These are phyloP conservation scores for Hycleus cichorii DNA, from an alignment of 1,140 invertebrate genomes.

Conservation along the genomic window DNA sequence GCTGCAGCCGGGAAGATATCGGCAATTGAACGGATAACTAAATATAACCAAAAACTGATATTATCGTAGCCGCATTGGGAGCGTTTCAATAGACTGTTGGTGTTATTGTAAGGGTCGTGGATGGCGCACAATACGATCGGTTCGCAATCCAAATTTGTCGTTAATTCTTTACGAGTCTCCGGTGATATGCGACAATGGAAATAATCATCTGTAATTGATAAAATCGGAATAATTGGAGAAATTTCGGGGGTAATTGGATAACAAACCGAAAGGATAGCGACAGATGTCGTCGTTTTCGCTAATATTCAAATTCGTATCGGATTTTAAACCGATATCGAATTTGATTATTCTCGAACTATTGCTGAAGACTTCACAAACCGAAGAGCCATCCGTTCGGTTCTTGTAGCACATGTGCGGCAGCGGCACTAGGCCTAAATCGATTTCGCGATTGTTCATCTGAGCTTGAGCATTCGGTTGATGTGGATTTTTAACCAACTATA, in stretches of 20 bases:
- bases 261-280: constrained; percentile 34
- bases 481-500: too few relatives aligned
- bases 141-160: constrained; percentile 38
- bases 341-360: constrained; percentile 45
- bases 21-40: constrained; percentile 59
- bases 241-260: not conserved
- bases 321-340: constrained; percentile 46
- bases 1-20: constrained; percentile 70
- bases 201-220: constrained; percentile 38
- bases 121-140: constrained; percentile 61
- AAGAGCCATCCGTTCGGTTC: constrained; percentile 41
- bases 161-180: constrained; percentile 23
- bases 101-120: constrained; percentile 56
- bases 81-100: constrained; percentile 53
- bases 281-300: constrained; percentile 40
- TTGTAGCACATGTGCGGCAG: constrained; percentile 57
- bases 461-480: too few relatives aligned
- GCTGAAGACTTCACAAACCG: constrained; percentile 56
- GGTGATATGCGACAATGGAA: constrained; percentile 51
- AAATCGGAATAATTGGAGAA: constrained; percentile 9
- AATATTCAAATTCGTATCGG: constrained; percentile 37
- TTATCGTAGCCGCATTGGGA: constrained; percentile 60
- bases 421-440: constrained; percentile 16
- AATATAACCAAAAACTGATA: constrained; percentile 63
- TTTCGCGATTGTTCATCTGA: too few relatives aligned